Base-by-base conservation (phyloP, 2,797 vertebrate genomes). In the Eleutherodactylus coqui region DNA sequence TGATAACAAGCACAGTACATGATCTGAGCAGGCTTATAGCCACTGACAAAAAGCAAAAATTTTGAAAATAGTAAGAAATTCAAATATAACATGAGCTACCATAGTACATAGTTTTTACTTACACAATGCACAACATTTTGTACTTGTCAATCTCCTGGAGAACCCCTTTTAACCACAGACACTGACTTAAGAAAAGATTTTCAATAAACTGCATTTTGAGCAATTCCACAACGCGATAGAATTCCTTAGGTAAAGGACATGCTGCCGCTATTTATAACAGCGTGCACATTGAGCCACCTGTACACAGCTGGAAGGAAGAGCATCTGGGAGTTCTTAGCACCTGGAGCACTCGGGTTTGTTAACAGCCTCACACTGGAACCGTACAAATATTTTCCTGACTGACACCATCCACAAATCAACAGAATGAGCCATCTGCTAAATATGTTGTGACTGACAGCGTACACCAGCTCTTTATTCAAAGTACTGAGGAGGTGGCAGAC, bases 341-440 rank as follows among this genome's bases (percentile, higher is more conserved):
- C 70, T 73, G 70, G 70, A 73, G 70, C 38, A 45, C 70, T 73
- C 17, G 1, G 70, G 27, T 73, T 73, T 73, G 70, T 73, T 73
- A 73, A 73, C 70, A 73, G 70, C 70, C 70, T 73, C 36, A 73
- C 41, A 45, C 70, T 73, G 69, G 69, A 72, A 72, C 38, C 69
- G 69, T 45, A 43, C 70, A 73, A 73, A 73, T 73, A 73, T 73
- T 73, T 73, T 73, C 70, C 70, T 73, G 70, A 73, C 70, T 73
- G 70, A 73, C 70, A 73, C 70, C 70, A 73, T 73, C 70, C 43
- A 73, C 70, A 73, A 73, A 73, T 45, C 70, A 73, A 73, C 70
- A 45, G 41, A 73, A 73, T 73, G 70, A 62, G 78, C 76, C 76
- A 53, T 58, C 76, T 79, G 49, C 49, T 79, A 73, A 73, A 73